Conservation (phyloP, 2,888 invertebrate genomes). For the Andrena camellia region DNA sequence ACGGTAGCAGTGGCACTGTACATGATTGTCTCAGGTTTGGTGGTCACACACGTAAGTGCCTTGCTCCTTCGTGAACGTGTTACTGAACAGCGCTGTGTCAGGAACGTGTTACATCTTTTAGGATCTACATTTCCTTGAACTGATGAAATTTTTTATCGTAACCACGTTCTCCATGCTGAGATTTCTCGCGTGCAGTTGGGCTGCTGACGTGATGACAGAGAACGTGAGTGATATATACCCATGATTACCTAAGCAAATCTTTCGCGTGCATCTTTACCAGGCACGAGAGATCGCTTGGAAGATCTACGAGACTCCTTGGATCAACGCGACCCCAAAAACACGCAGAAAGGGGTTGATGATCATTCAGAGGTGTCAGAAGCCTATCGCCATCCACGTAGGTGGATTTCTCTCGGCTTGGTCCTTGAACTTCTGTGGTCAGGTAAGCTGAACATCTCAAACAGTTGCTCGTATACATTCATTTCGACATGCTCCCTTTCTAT, state of each 20-base stretch:
- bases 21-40: conserved; percentile 50
- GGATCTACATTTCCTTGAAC: conserved; percentile 41
- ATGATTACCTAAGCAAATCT: not conserved
- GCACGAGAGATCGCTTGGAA: conserved; percentile 49
- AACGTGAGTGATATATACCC: conserved; percentile 29
- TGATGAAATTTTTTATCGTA: conserved; percentile 41
- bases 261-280: conserved; percentile 10
- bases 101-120: conserved; percentile 10
- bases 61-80: not conserved
- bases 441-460: conserved; percentile 33
- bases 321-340: conserved; percentile 18
- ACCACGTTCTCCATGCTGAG: conserved; percentile 40
- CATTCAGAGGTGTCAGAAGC: conserved; percentile 66
- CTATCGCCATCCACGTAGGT: conserved; percentile 52
- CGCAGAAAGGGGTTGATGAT: conserved; percentile 58
- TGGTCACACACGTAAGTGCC: conserved; percentile 57
- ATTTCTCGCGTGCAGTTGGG: conserved; percentile 53
- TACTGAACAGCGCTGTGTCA: no score
- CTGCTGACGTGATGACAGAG: conserved; percentile 52
- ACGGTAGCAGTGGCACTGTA: conserved; percentile 44
- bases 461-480: not conserved
- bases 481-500: not conserved
- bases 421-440: conserved; percentile 63
- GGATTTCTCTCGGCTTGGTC: conserved; percentile 61
- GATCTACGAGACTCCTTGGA: conserved; percentile 63